Base-by-base conservation (phyloP, 2,113 vertebrate genomes). In the Toxotes jaculatrix region DNA sequence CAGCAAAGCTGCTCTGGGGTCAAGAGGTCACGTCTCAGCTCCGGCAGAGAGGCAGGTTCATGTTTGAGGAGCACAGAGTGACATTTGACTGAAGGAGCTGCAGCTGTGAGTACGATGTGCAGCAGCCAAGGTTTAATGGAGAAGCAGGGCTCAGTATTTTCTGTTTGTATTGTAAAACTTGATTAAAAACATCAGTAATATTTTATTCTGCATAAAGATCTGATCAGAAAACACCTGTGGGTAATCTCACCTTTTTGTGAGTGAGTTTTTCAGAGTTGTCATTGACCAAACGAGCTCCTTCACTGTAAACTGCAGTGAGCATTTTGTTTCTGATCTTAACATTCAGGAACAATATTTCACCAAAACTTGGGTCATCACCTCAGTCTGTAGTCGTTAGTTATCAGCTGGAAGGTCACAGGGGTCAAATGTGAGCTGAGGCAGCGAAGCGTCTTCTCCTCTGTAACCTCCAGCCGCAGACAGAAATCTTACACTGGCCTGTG, bases 401-500 rank as follows among this genome's bases (percentile, higher is more conserved):
- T 45, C 34, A 14, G 56, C 47, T 10, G 13, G 23, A 80, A 72
- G 85, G 73, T 87, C 82, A 77, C 43, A 4, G 71, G 23, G 80
- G 64, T 82, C 56, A 84, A 34, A 70, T 23, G 23, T 56, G 70
- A 84, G 42, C 47, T 23, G 51, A 63, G 36, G 66, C 74, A 16
- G 31, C 0, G 40, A 38, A 27, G 43, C 3, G 5, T 49, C 53
- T 19, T 70, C 23, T 5, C 64, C 49, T 14, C 32, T 40, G 49
- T 43, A 57, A 23, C 49, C 43, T 61, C 21, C 43, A 42, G 62
- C 74, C 32, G 0, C 40, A 79, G 82, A 63, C 74, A 23, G 79
- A 55, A 42, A 79, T 66, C 72, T 61, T 32, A 81, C 77, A 77
- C 61, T 64, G 72, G 77, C 59, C 23, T 5, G 17, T 19, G 27